Evolutionary conservation across 2,113 vertebrate genomes (phyloP).

Genomic region (Mormyrus iriodes): DNA sequence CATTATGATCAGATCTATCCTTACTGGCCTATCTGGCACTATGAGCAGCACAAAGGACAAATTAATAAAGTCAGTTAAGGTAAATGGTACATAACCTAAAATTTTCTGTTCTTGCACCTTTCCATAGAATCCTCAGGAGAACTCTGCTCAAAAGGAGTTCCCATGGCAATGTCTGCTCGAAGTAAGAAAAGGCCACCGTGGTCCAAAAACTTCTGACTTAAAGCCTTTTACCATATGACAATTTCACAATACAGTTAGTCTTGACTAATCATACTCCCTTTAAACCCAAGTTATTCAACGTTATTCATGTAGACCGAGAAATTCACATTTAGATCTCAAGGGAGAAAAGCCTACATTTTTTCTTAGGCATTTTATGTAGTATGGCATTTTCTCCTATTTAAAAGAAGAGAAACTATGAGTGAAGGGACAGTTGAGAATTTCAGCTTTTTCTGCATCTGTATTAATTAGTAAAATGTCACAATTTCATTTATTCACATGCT

Average conservation of each 20-base stretch:
- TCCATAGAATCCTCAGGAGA: neutral
- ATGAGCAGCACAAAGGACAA: neutral
- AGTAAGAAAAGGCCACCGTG: neutral
- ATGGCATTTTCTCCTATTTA: neutral
- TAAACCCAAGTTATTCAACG: neutral
- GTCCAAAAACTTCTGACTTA: neutral
- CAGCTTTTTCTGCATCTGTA: neutral
- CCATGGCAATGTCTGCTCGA: neutral
- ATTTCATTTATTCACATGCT: neutral
- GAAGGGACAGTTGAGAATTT: neutral
- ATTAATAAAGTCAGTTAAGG: neutral
- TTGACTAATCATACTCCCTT: neutral
- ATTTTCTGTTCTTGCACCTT: neutral
- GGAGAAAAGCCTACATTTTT: neutral
- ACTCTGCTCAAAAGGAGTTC: neutral
- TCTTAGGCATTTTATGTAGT: neutral
- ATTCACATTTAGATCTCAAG: neutral
- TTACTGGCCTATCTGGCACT: neutral
- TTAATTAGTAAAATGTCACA: neutral
- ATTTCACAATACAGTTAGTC: neutral
- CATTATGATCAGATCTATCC: neutral
- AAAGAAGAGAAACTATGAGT: neutral
- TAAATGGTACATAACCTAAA: neutral
- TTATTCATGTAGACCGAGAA: neutral
- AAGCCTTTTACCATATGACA: neutral